Base-by-base conservation (phyloP, 2,113 vertebrate species). In the Tor tambroides region DNA sequence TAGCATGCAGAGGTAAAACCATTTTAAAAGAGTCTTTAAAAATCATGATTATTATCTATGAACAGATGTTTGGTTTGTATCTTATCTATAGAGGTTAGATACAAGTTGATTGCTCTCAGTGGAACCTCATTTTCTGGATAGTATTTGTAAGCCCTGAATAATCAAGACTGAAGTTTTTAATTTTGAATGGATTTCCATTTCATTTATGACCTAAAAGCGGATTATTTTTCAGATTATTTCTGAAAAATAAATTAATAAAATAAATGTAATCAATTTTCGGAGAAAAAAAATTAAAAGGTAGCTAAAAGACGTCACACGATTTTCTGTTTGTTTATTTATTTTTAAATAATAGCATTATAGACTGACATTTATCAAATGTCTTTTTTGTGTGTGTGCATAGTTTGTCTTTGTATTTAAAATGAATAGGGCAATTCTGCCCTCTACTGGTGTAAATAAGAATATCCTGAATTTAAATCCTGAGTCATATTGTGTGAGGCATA, bases 391-490 rank as follows among this genome's bases (percentile, higher is more conserved):
- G 35, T 35, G 14, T 59, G 21, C 2, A 12, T 46, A 12, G 11
- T 26, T 14, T 6, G 26, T 9, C 6, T 6, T 59, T 19, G 38
- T 65, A 65, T 41, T 59, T 32, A 5, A 46, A 67, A 49, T 46
- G 17, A 1, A 12, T 26, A 85, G 21, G 54, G 49, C 49, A 65
- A 90, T 28, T 87, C 85, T 93, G 91, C 94, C 90, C 91, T 87
- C 94, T 94, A 69, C 79, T 91, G 94, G 90, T 38, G 83, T 6
- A 49, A 28, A 82, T 14, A 7, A 21, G 12, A 19, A 43, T 19
- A 12, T 43, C 56, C 2, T 61, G 21, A 61, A n/a, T 10, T 10
- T 1, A 26, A 63, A 35, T 35, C 32, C 43, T 28, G n/a, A 72
- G 69, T 72, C 28, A 75, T 23, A 43, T 8, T 23, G 9, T 23